phyloP scores from a whole-genome alignment of 2,113 vertebrate species.

The Thalassoma bifasciatum region DNA sequence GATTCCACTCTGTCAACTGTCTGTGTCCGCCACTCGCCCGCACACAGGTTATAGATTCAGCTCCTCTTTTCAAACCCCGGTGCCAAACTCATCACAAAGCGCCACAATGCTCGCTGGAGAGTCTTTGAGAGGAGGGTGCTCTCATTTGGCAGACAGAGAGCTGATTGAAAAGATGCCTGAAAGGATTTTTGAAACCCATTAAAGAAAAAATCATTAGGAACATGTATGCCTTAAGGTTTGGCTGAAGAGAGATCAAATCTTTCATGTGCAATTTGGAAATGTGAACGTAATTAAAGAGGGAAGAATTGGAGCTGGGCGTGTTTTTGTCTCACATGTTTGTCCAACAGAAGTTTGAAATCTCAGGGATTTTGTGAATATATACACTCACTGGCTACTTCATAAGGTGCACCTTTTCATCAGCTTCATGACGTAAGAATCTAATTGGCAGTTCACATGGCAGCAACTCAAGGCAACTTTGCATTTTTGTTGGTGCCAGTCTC shows the following conservation, averaged over 20 bases:
- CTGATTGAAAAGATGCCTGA: slow-evolving; percentile 72
- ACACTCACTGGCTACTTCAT: too few relatives aligned
- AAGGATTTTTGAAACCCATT: slow-evolving; percentile 52
- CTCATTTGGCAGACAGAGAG: slow-evolving; percentile 49
- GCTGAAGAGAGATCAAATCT: slow-evolving; percentile 39
- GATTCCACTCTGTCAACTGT: slow-evolving; percentile 65
- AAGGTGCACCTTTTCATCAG: too few relatives aligned
- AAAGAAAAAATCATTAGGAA: slow-evolving; percentile 36
- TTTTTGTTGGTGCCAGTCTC: too few relatives aligned
- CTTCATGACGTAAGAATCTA: too few relatives aligned
- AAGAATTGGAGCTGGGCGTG: slow-evolving; percentile 22
- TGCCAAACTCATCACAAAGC: slow-evolving; percentile 49
- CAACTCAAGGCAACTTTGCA: too few relatives aligned
- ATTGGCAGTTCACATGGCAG: too few relatives aligned
- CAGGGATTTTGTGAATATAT: not conserved
- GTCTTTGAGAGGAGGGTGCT: slow-evolving; percentile 45
- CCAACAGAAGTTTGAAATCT: not conserved
- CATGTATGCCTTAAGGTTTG: slow-evolving; percentile 48
- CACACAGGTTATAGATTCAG: slow-evolving; percentile 59
- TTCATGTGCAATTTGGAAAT: slow-evolving; percentile 42
- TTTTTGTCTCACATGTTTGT: not conserved
- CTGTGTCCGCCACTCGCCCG: slow-evolving; percentile 45
- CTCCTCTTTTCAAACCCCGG: slow-evolving; percentile 54
- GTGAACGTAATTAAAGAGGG: slow-evolving; percentile 41
- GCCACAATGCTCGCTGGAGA: slow-evolving; percentile 49